Evolutionary conservation across 2,797 vertebrate species (phyloP), one percentile per base, ranked within the genome.

Genomic region (Onychomys leucogaster): DNA sequence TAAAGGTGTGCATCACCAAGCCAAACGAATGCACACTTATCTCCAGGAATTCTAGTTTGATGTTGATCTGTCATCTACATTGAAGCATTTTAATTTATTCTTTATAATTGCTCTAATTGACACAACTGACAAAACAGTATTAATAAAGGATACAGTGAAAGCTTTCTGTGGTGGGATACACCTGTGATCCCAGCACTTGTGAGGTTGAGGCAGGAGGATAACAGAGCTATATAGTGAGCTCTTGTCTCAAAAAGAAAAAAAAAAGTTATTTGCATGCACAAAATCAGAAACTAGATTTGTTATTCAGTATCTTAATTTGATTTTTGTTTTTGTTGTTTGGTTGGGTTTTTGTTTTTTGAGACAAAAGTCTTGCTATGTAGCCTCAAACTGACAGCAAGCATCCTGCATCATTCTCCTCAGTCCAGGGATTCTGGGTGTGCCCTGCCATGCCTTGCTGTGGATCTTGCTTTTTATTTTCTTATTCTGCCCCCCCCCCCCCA

Each of bases 51-150:
- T 43, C 77, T 41, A 83, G 32, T 43, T 37, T 37, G 19, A 85
- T 73, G 88, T 91, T 7, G 6, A 80, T 46, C n/a, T 14, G 4
- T 67, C 87, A 61, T 5, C 23, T 55, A 84, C 43, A 67, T 34
- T 37, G 8, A 11, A 52, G 32, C 9, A n/a, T 83, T 87, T 43
- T n/a, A 3, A 41, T 37, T 71, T 55, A 75, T 16, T 83, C 52
- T 37, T 90, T 81, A 87, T 46, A 85, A 29, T n/a, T 69, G 23
- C 46, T 89, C 71, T n/a, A 84, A 43, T n/a, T 25, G 84, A 76
- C 29, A 43, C 0, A 32, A 71, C 8, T 76, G 46, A 23, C 52
- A 77, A 85, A 85, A 41, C 32, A 34, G 46, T 76, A 76, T 25
- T 46, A 6, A 1, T 32, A 89, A 91, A 37, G 27, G 78, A 27